Conservation (phyloP, 2,888 invertebrate genomes). For the Aromia moschata region DNA sequence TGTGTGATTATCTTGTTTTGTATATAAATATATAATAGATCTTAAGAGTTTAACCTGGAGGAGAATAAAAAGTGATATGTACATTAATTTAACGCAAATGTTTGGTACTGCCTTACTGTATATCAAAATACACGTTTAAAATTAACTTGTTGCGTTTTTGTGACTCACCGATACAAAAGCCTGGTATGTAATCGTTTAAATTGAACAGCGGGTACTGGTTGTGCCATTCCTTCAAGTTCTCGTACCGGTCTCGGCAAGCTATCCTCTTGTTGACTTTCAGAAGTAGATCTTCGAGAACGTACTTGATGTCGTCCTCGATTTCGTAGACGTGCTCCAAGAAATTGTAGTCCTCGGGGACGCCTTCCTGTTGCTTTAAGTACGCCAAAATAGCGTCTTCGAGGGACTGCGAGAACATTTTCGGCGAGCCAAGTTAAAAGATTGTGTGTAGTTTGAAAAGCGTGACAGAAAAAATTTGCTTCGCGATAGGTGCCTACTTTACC, state of each 20-base stretch:
- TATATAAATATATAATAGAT: conserved; percentile 28
- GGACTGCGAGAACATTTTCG: conserved; percentile 6
- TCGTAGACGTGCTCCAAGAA: background rate
- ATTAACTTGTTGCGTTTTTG: background rate
- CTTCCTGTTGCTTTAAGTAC: conserved; percentile 10
- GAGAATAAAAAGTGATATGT: conserved; percentile 34
- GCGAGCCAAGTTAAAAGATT: background rate
- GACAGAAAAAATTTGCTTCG: background rate
- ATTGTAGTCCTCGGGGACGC: background rate
- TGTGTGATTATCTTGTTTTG: conserved; percentile 24
- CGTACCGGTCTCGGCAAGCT: conserved; percentile 48
- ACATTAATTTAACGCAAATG: conserved; percentile 28
- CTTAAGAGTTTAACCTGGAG: no score
- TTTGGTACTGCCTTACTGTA: conserved; percentile 33
- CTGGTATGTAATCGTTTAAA: conserved; percentile 46
- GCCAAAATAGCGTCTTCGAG: conserved; percentile 11
- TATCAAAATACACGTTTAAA: conserved; percentile 14
- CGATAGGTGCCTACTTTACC: background rate
- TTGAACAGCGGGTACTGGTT: conserved; percentile 55
- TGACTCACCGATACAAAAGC: conserved; percentile 54
- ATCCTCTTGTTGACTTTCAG: conserved; percentile 47
- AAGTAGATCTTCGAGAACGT: conserved; percentile 50
- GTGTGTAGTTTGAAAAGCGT: background rate
- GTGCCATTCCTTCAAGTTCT: conserved; percentile 45
- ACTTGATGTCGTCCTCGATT: conserved; percentile 25